A percentile compares a stretch with the other conserved stretches of the same genome.
Evolutionary conservation across 2,888 invertebrate genomes (phyloP).

Genomic region (Cerastoderma edule): DNA sequence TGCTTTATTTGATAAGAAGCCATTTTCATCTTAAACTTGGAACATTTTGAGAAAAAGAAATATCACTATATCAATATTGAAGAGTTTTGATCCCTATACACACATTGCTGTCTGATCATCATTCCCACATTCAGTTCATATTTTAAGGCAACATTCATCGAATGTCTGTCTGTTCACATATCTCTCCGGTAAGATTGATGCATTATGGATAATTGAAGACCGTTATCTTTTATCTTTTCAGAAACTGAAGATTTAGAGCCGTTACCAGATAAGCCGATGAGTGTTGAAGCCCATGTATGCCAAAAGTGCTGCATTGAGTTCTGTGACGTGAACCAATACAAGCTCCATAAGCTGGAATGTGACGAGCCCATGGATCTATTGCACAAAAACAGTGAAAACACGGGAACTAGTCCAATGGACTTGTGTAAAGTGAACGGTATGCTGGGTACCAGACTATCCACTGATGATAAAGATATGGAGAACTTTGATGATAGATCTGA

Average conservation of each 20-base stretch:
- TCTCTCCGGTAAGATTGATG: too few species aligned
- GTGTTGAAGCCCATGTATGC: slow-evolving; percentile 77
- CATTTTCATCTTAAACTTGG: too few species aligned
- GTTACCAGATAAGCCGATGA: neutral
- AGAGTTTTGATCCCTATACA: too few species aligned
- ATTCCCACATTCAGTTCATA: too few species aligned
- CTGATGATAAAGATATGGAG: slow-evolving; percentile 47
- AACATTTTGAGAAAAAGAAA: too few species aligned
- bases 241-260: slow-evolving; percentile 3
- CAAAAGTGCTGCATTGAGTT: slow-evolving; percentile 82
- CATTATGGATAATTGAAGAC: too few species aligned
- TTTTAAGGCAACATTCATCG: too few species aligned
- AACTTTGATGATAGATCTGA: slow-evolving; percentile 46
- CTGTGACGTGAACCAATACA: slow-evolving; percentile 76
- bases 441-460: slow-evolving; percentile 29
- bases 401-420: slow-evolving; percentile 47
- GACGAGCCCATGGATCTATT: slow-evolving; percentile 70
- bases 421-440: slow-evolving; percentile 50
- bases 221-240: neutral
- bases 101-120: too few species aligned
- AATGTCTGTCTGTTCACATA: too few species aligned
- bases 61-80: too few species aligned
- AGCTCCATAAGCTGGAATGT: slow-evolving; percentile 82
- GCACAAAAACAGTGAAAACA: slow-evolving; percentile 42
- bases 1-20: too few species aligned